A percentile compares a stretch with the other conserved stretches of the same genome.
These are phyloP conservation scores for Dorcus parallelipipedus DNA, from an alignment of 2,888 invertebrate species.

Conservation along the genomic window DNA sequence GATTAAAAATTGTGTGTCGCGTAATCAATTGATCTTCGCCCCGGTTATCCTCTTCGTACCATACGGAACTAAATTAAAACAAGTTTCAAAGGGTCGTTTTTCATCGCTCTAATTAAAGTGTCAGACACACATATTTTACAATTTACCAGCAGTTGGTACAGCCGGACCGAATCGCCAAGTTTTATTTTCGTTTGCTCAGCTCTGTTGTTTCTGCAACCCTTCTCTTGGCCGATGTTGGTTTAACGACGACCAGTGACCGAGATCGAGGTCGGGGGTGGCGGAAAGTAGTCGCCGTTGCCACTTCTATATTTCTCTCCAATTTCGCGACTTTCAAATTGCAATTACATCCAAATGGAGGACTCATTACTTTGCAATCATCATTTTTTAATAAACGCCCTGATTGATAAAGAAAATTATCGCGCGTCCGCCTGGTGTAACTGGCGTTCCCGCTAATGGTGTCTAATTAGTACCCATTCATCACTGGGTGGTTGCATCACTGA, in stretches of 20 bases:
- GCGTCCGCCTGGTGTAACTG: neutral
- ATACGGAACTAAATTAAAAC: conserved; percentile 43
- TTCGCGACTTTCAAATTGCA: conserved; percentile 22
- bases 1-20: conserved; percentile 18
- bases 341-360: conserved; percentile 23
- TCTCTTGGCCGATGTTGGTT: conserved; percentile 23
- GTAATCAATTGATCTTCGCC: conserved; percentile 12
- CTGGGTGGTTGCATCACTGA: conserved; percentile 4
- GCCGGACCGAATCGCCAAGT: conserved; percentile 20
- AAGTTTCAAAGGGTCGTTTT: conserved; percentile 46
- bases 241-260: conserved; percentile 20
- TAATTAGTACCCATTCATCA: conserved; percentile 29
- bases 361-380: conserved; percentile 21
- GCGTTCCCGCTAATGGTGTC: conserved; percentile 23
- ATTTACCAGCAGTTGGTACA: conserved; percentile 35
- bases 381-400: conserved; percentile 19
- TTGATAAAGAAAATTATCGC: conserved; percentile 17
- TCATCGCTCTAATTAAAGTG: conserved; percentile 47
- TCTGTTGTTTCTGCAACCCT: conserved; percentile 30
- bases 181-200: conserved; percentile 24
- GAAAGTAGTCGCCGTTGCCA: conserved; percentile 14
- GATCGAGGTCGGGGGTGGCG: neutral
- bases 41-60: conserved; percentile 23
- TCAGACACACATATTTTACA: conserved; percentile 45
- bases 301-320: conserved; percentile 17